Conservation (phyloP, 2,797 vertebrate species). For the Ptychadena robeensis region DNA sequence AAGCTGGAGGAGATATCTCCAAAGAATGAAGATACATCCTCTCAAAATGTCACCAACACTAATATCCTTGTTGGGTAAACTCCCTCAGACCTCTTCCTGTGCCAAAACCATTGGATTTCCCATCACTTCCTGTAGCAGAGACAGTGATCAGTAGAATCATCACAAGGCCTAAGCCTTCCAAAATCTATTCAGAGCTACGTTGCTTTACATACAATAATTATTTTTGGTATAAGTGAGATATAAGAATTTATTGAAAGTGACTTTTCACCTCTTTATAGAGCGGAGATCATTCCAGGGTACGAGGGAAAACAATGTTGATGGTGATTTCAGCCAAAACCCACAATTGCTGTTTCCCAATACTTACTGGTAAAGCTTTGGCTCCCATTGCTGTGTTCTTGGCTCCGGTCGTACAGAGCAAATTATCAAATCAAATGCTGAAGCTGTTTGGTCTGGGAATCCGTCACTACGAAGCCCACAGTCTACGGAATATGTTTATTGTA, state of each 20-base stretch:
- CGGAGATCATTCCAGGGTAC: neutral
- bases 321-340: neutral
- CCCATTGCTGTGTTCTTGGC: slow-evolving; percentile 2
- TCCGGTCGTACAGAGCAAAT: slow-evolving; percentile 24
- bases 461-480: neutral
- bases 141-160: neutral
- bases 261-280: neutral
- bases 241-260: neutral
- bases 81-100: neutral
- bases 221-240: neutral
- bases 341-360: neutral
- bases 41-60: neutral
- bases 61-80: neutral
- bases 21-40: too few relatives aligned
- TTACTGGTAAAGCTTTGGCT: slow-evolving; percentile 26
- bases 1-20: too few relatives aligned
- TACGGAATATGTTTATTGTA: slow-evolving; percentile 37
- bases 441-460: slow-evolving; percentile 36
- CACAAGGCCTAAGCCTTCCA: neutral
- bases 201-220: too few relatives aligned
- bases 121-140: neutral
- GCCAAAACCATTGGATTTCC: neutral
- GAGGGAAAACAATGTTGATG: neutral
- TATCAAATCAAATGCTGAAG: slow-evolving; percentile 39
- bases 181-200: neutral